These are phyloP conservation scores for Chrysodeixis includens DNA, from an alignment of 2,888 invertebrate species.

Conservation along the genomic window DNA sequence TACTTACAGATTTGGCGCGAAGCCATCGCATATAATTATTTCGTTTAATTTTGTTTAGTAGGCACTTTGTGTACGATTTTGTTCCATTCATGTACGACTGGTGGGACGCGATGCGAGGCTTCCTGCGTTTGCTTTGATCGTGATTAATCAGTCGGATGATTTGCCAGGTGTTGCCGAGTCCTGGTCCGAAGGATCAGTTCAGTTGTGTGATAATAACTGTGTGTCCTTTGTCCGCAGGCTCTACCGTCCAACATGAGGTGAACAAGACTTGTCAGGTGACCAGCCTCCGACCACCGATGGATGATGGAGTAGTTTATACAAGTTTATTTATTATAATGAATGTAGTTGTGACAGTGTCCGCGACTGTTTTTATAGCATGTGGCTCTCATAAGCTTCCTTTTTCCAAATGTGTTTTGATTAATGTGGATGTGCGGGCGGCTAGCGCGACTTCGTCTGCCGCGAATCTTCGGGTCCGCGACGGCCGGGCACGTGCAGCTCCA, in stretches of 20 bases:
- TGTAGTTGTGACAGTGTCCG: slow-evolving; percentile 62
- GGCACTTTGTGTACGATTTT: slow-evolving; percentile 37
- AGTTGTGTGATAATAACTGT: slow-evolving; percentile 3
- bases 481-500: slow-evolving; percentile 78
- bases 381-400: background rate
- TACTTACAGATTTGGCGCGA: slow-evolving; percentile 51
- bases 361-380: slow-evolving; percentile 48
- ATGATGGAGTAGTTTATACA: slow-evolving; percentile 58
- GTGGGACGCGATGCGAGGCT: slow-evolving; percentile 18
- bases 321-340: slow-evolving; percentile 35
- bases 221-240: slow-evolving; percentile 52
- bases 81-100: slow-evolving; percentile 45
- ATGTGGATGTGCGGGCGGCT: slow-evolving; percentile 73
- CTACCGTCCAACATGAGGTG: slow-evolving; percentile 49
- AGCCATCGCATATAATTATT: slow-evolving; percentile 56
- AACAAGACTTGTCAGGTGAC: slow-evolving; percentile 37
- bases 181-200: slow-evolving; percentile 3
- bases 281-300: slow-evolving; percentile 57
- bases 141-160: slow-evolving; percentile 58
- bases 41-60: slow-evolving; percentile 43
- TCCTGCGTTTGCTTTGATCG: slow-evolving; percentile 63
- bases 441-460: slow-evolving; percentile 71
- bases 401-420: slow-evolving; percentile 19
- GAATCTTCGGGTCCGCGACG: slow-evolving; percentile 65
- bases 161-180: slow-evolving; percentile 21